Evolutionary conservation across 2,113 vertebrate genomes (phyloP), one percentile per base, ranked within the genome.

Genomic region (Callionymus lyra): DNA sequence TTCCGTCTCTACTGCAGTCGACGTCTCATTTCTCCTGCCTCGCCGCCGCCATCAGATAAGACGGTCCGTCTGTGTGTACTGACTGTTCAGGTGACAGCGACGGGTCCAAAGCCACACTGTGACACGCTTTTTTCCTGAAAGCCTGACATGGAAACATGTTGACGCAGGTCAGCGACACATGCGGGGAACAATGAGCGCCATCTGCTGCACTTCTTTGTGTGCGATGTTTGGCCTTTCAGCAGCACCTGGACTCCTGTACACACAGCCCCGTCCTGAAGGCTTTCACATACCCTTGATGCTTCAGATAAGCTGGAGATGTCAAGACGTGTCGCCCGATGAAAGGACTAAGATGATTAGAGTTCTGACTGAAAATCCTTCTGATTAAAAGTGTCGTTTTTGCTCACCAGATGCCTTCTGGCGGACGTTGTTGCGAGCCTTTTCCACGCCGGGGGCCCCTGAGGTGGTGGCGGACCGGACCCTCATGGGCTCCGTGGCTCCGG

Each of bases 381-480:
- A 51, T 34, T n/a, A 44, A 38, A 12, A 6, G 12, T n/a, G 8
- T 17, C 14, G 21, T 10, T 33, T n/a, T 27, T 1, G 12, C 82
- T 81, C 18, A 99, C 94, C 95, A 43, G 91, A 90, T 46, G 94
- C 89, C 76, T 94, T 97, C 66, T 98, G 93, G 18, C 93, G 86
- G 51, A 98, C 91, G 1, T 77, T 87, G 72, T 91, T 94, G 38
- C 91, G 93, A 10, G 95, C 93, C 50, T 93, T 99, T 70, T 99
- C 95, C 19, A 93, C 91, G 38, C 91, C 92, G 0, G 93, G 93
- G 6, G 92, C 90, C 63, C 95, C 95, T 6, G 95, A 97, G 1
- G 95, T 99, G 2, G 95, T 99, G 38, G 95, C 95, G 10, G 93
- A 97, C 57, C 95, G 84, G 48, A 93, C 90, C 48, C 95, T 85